These are phyloP conservation scores for Andricus grossulariae DNA, from an alignment of 1,140 invertebrate species.

Conservation along the genomic window DNA sequence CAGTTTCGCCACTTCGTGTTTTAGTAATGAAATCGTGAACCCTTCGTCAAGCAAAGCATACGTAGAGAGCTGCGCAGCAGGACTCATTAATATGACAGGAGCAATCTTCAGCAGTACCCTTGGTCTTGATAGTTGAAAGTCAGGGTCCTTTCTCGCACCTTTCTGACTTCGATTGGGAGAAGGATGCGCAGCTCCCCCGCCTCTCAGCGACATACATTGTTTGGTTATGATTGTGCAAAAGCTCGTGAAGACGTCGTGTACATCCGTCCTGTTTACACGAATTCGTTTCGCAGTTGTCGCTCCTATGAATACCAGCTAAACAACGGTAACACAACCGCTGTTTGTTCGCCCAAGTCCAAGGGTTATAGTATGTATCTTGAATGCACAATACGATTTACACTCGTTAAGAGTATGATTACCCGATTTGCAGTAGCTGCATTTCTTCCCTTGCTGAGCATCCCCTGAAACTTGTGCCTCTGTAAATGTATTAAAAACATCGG, in stretches of 20 bases:
- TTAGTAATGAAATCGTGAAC: neutral
- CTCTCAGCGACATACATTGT: no score
- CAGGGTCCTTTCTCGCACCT: neutral
- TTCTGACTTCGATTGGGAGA: neutral
- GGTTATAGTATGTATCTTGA: neutral
- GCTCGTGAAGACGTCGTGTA: neutral
- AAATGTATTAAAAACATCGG: neutral
- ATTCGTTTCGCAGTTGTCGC: neutral
- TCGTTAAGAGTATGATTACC: neutral
- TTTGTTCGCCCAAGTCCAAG: neutral
- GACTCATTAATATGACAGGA: neutral
- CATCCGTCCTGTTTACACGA: neutral
- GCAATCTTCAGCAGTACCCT: no score
- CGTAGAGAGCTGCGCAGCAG: neutral
- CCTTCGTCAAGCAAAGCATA: neutral
- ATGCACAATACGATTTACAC: neutral
- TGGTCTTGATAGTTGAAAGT: neutral
- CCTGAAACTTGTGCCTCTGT: no score
- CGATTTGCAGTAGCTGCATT: neutral
- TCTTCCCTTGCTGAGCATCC: no score
- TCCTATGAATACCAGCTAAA: no score
- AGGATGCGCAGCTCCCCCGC: no score
- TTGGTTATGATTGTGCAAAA: no score
- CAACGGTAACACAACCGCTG: neutral
- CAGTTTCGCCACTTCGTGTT: neutral